phyloP scores from a whole-genome alignment of 2,113 vertebrate genomes.

The Nestor notabilis region DNA sequence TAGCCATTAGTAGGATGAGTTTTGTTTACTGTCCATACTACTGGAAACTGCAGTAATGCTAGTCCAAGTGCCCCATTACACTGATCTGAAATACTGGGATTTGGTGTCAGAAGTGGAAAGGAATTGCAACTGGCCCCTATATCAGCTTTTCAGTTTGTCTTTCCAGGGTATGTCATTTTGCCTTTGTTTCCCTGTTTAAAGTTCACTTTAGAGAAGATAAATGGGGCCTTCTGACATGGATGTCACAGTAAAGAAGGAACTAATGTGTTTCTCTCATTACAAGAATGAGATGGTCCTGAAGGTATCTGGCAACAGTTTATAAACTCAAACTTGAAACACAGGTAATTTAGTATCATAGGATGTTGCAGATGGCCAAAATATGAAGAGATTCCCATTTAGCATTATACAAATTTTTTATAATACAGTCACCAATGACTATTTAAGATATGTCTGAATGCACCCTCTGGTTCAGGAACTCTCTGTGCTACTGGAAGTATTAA shows the following conservation, averaged over 20 bases:
- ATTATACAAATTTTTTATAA: neutral
- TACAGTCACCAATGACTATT: neutral
- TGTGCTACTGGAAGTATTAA: neutral
- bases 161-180: neutral
- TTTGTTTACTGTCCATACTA: neutral
- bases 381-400: neutral
- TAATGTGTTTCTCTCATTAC: neutral
- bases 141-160: neutral
- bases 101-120: neutral
- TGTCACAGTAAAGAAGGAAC: neutral
- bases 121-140: rapidly evolving
- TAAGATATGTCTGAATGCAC: neutral
- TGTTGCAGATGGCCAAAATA: neutral
- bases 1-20: neutral
- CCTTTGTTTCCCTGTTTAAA: neutral
- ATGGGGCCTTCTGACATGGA: neutral
- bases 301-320: neutral
- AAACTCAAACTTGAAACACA: neutral
- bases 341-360: neutral
- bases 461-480: neutral
- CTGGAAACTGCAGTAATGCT: neutral
- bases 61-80: neutral
- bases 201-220: neutral
- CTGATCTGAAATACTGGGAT: neutral
- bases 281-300: neutral